These are phyloP conservation scores for Sylvia atricapilla DNA, from an alignment of 2,113 vertebrate genomes.

Conservation along the genomic window DNA sequence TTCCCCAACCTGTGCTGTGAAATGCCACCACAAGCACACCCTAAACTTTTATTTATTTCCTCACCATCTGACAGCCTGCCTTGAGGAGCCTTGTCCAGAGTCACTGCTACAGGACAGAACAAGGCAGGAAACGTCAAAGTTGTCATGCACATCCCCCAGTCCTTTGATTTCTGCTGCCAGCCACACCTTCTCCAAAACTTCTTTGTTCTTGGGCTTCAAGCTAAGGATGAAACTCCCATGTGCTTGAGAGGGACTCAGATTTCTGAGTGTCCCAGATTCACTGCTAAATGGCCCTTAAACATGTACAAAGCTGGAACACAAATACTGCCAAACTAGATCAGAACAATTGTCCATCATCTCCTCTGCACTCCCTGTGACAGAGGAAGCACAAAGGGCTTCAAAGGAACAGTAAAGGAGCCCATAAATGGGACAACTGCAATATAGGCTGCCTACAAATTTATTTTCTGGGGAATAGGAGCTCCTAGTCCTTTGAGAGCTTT, in stretches of 20 bases:
- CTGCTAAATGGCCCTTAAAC: not conserved
- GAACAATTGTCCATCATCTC: not conserved
- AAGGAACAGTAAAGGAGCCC: not conserved
- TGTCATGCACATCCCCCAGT: not conserved
- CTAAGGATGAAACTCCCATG: not conserved
- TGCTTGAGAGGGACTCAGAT: not conserved
- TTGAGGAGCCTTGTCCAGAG: not conserved
- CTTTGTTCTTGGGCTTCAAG: not conserved
- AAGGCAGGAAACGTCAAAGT: not conserved
- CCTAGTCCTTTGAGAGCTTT: not conserved
- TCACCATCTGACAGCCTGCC: not conserved
- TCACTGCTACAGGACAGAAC: not conserved
- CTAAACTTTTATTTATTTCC: not conserved
- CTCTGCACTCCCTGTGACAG: not conserved
- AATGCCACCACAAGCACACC: not conserved
- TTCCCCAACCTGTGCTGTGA: not conserved
- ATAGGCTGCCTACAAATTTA: not conserved
- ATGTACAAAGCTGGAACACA: not conserved
- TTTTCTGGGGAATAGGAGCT: not conserved
- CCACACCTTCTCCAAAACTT: not conserved
- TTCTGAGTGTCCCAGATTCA: accelerated
- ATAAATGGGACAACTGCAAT: not conserved
- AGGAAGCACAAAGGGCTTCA: not conserved
- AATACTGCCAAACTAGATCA: not conserved
- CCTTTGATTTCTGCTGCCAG: not conserved